A percentile compares a stretch with the other conserved stretches of the same genome.
Evolutionary conservation across 1,140 invertebrate species (phyloP).

Genomic region (Nixonia krombeini): DNA sequence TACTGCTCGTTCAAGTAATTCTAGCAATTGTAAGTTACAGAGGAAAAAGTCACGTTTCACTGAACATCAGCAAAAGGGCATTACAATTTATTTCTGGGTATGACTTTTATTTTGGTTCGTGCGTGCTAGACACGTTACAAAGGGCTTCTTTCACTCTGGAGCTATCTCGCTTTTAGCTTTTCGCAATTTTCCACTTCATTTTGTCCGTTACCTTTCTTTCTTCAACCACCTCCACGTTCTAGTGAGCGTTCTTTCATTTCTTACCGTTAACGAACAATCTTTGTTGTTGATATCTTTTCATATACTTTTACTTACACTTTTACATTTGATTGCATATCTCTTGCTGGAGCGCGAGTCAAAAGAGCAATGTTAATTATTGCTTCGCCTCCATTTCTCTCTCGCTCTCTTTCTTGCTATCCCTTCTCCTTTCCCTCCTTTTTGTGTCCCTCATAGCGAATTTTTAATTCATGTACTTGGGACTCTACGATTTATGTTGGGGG

Average conservation of each 20-base stretch:
- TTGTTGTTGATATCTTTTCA: not conserved
- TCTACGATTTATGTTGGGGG: no score
- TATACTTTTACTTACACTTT: not conserved
- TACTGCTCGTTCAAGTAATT: no score
- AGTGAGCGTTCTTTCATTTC: not conserved
- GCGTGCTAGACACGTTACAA: not conserved
- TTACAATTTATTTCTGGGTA: not conserved
- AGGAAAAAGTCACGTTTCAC: no score
- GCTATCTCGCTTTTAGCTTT: not conserved
- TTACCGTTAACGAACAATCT: not conserved
- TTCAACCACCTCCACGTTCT: not conserved
- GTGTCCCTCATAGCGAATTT: no score
- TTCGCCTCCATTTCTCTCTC: no score
- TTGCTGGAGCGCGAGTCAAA: no score
- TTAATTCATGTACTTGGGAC: no score
- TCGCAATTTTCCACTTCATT: constrained; percentile 6
- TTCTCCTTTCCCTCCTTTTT: no score
- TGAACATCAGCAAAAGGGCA: not conserved
- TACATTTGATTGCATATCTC: no score
- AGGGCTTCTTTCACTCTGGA: not conserved
- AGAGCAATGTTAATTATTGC: no score
- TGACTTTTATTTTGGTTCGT: not conserved
- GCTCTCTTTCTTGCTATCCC: no score
- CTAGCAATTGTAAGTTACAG: no score
- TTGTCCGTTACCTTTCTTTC: not conserved